Percentiles rank a stretch among this genome's conserved stretches.
Evolutionary conservation across 1,140 invertebrate genomes (phyloP).

Genomic region (Psix sp.): DNA sequence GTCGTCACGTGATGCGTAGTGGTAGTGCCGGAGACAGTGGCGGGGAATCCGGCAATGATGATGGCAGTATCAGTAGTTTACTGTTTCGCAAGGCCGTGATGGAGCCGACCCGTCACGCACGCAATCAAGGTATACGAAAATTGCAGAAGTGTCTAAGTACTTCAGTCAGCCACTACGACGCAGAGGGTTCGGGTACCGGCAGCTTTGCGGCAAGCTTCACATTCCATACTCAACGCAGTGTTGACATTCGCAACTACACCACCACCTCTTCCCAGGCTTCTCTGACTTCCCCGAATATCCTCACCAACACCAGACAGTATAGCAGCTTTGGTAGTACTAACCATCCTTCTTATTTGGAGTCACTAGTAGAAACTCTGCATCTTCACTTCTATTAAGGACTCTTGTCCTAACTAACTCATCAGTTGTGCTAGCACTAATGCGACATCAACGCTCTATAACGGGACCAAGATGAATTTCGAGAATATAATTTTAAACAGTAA

Average conservation of each 20-base stretch:
- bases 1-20: slow-evolving; percentile 66
- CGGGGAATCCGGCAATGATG: slow-evolving; percentile 64
- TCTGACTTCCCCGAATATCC: slow-evolving; percentile 74
- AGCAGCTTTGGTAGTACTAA: slow-evolving; percentile 92
- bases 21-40: slow-evolving; percentile 61
- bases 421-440: slow-evolving; percentile 39
- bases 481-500: not conserved
- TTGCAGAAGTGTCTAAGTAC: slow-evolving; percentile 89
- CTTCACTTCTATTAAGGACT: slow-evolving; percentile 49
- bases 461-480: slow-evolving; percentile 41
- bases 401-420: slow-evolving; percentile 40
- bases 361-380: slow-evolving; percentile 56
- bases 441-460: slow-evolving; percentile 2
- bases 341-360: slow-evolving; percentile 58
- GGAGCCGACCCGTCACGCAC: slow-evolving; percentile 80
- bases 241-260: slow-evolving; percentile 75
- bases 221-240: slow-evolving; percentile 78
- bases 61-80: slow-evolving; percentile 64
- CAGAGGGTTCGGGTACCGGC: slow-evolving; percentile 68
- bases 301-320: slow-evolving; percentile 87
- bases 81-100: slow-evolving; percentile 62
- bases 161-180: slow-evolving; percentile 85
- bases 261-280: slow-evolving; percentile 72
- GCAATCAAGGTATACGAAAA: slow-evolving; percentile 93
- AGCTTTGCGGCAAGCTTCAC: slow-evolving; percentile 75